A percentile compares a stretch with the other conserved stretches of the same genome.
phyloP scores from a whole-genome alignment of 2,797 vertebrate species.

The Meriones psammophilus region DNA sequence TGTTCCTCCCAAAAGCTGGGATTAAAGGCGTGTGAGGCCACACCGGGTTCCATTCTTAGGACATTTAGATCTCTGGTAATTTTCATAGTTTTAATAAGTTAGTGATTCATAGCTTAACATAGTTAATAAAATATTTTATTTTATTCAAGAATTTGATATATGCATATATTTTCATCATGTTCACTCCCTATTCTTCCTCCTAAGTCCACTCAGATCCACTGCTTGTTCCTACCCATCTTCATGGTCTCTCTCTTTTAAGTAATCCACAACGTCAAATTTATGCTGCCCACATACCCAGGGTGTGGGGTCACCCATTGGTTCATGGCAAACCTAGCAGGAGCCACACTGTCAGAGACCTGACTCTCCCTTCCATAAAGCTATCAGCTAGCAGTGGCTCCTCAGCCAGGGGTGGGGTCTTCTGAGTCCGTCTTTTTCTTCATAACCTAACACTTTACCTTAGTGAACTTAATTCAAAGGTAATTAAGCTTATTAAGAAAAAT shows the following conservation, averaged over 20 bases:
- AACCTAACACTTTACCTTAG: background rate
- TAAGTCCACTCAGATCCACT: background rate
- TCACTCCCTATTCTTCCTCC: background rate
- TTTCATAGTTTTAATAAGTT: background rate
- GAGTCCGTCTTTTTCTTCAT: background rate
- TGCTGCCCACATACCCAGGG: background rate
- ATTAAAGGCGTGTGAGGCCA: background rate
- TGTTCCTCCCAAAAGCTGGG: background rate
- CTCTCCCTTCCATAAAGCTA: background rate
- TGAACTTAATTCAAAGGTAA: constrained; percentile 3
- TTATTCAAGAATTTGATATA: background rate
- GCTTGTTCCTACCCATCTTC: background rate
- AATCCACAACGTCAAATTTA: background rate
- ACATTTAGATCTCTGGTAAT: background rate
- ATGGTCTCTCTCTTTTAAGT: background rate
- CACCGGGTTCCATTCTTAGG: background rate
- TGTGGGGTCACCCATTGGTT: background rate
- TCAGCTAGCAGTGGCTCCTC: background rate
- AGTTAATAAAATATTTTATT: background rate
- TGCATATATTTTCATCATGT: background rate
- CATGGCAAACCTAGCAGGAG: background rate
- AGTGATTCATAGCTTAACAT: background rate
- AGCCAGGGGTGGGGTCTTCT: background rate
- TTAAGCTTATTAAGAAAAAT: constrained; percentile 13
- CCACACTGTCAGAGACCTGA: too few species aligned